Conservation (phyloP, 2,888 invertebrate genomes). For the Ctena decussata region DNA sequence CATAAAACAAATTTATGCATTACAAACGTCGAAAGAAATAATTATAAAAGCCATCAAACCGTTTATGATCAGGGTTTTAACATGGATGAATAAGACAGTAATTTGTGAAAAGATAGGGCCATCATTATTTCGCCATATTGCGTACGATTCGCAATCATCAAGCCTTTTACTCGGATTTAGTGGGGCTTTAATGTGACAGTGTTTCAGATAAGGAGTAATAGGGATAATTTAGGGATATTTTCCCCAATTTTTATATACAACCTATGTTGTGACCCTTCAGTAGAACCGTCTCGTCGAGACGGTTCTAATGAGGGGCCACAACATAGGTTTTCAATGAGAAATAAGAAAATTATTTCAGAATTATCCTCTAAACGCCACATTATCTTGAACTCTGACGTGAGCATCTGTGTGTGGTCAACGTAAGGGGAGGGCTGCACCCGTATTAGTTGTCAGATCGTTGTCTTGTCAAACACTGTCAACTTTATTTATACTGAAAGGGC, state of each 20-base stretch:
- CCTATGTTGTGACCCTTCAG: too few species aligned
- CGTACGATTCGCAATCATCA: constrained; percentile 41
- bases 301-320: too few species aligned
- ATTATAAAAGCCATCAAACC: constrained; percentile 29
- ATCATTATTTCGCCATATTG: constrained; percentile 39
- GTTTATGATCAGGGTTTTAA: constrained; percentile 8
- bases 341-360: too few species aligned
- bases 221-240: too few species aligned
- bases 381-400: too few species aligned
- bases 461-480: neutral
- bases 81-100: constrained; percentile 13
- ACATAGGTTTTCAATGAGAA: too few species aligned
- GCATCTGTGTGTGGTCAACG: constrained; percentile 49
- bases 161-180: constrained; percentile 3
- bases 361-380: too few species aligned
- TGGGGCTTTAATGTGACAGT: constrained; percentile 34
- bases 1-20: constrained; percentile 36
- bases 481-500: too few species aligned
- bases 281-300: too few species aligned
- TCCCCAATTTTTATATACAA: too few species aligned
- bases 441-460: neutral
- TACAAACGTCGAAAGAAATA: constrained; percentile 45
- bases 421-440: neutral
- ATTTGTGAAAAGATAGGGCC: constrained; percentile 43
- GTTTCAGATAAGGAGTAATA: too few species aligned